Evolutionary conservation across 1,140 invertebrate species (phyloP).

Genomic region (Meteorus sp.): DNA sequence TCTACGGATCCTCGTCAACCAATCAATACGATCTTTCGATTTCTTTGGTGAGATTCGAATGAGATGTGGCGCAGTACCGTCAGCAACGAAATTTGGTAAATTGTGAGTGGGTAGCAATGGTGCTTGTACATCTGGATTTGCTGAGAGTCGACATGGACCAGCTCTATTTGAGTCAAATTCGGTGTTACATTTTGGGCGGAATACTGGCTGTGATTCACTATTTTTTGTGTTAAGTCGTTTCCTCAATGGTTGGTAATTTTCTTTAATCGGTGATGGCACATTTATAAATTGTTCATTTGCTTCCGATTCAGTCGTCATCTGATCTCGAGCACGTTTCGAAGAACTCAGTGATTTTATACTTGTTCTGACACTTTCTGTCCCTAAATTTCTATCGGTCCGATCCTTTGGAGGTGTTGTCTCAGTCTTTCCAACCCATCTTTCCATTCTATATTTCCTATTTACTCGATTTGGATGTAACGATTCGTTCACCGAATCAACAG

Average conservation of each 20-base stretch:
- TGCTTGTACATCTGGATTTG: conserved; percentile 23
- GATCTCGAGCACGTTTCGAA: conserved; percentile 43
- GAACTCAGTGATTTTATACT: conserved; percentile 29
- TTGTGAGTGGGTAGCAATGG: conserved; percentile 70
- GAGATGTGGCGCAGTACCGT: conserved; percentile 75
- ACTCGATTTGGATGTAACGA: conserved; percentile 15
- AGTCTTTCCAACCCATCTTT: too few species aligned
- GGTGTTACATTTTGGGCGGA: conserved; percentile 40
- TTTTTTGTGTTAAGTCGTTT: conserved; percentile 54
- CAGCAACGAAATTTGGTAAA: conserved; percentile 75
- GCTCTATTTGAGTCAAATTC: conserved; percentile 44
- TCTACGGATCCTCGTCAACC: conserved; percentile 70
- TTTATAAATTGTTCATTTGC: conserved; percentile 41
- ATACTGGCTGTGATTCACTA: conserved; percentile 47
- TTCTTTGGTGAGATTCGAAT: conserved; percentile 70
- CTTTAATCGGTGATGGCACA: conserved; percentile 51
- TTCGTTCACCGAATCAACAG: conserved; percentile 38
- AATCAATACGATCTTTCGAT: conserved; percentile 68
- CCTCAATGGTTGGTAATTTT: conserved; percentile 39
- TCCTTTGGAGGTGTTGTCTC: too few species aligned
- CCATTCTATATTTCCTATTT: conserved; percentile 21
- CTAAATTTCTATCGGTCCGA: too few species aligned
- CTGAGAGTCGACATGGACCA: conserved; percentile 31
- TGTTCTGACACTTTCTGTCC: too few species aligned
- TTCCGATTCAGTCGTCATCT: conserved; percentile 39